These are phyloP conservation scores for Onychomys torridus DNA, from an alignment of 2,797 vertebrate genomes.

Conservation along the genomic window DNA sequence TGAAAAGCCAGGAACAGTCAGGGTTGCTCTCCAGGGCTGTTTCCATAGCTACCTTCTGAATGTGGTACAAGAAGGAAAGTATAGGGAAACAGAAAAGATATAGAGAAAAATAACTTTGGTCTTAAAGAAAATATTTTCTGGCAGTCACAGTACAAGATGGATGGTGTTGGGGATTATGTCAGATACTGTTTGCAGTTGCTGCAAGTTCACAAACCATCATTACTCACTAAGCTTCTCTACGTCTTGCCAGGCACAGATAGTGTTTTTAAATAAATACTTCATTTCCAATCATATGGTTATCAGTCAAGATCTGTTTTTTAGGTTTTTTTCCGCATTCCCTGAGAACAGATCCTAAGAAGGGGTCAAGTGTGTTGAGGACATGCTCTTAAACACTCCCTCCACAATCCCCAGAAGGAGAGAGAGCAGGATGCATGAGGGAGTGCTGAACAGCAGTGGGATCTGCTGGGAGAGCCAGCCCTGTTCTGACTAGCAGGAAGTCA, in stretches of 20 bases:
- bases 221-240: neutral
- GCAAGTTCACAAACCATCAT: neutral
- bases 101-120: neutral
- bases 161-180: neutral
- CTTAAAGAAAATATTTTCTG: neutral
- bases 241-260: neutral
- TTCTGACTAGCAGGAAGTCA: neutral
- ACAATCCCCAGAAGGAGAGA: neutral
- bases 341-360: neutral
- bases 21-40: neutral
- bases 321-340: neutral
- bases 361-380: neutral
- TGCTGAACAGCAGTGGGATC: fast-evolving
- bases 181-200: neutral
- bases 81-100: neutral
- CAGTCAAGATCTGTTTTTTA: neutral
- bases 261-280: neutral
- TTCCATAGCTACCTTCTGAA: neutral
- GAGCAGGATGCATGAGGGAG: neutral
- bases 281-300: neutral
- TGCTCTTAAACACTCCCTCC: neutral
- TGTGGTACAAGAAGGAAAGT: neutral
- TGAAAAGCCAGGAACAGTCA: neutral
- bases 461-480: neutral
- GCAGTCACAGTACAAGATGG: neutral